Evolutionary conservation across 2,113 vertebrate species (phyloP).

Genomic region (Sylvilagus bachmani): DNA sequence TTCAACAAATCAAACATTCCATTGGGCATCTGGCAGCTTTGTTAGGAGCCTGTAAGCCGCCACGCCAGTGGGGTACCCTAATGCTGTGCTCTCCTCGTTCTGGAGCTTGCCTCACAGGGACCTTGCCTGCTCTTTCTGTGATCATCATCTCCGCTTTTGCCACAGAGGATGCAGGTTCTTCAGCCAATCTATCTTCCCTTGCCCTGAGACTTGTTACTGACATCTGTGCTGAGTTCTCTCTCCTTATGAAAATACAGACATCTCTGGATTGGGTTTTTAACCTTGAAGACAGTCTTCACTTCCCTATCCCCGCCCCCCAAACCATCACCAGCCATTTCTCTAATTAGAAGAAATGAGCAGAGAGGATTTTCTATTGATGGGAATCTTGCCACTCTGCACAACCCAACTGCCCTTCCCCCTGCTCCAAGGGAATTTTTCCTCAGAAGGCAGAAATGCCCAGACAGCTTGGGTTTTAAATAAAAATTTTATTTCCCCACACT

Average conservation of each 20-base stretch:
- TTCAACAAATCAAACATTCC: background rate
- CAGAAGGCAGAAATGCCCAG: conserved; percentile 32
- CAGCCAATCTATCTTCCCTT: background rate
- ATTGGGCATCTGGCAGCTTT: no score
- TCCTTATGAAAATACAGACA: background rate
- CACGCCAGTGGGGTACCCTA: no score
- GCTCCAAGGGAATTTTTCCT: background rate
- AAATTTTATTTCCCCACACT: conserved; percentile 47
- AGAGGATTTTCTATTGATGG: background rate
- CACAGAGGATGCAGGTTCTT: background rate
- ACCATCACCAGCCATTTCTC: background rate
- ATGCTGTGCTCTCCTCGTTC: accelerated
- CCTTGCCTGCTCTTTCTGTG: background rate
- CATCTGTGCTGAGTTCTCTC: background rate
- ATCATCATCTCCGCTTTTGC: background rate
- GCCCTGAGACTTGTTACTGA: background rate
- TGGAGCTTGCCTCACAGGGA: accelerated
- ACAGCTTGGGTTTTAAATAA: conserved; percentile 65
- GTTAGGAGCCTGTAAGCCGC: background rate
- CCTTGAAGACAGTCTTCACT: background rate
- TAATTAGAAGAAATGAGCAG: background rate
- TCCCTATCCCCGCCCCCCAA: background rate
- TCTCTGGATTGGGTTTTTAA: background rate
- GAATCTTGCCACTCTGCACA: background rate
- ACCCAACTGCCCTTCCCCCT: background rate